Base-by-base conservation (phyloP, 2,888 invertebrate genomes). In the Drosophila antonietae region DNA sequence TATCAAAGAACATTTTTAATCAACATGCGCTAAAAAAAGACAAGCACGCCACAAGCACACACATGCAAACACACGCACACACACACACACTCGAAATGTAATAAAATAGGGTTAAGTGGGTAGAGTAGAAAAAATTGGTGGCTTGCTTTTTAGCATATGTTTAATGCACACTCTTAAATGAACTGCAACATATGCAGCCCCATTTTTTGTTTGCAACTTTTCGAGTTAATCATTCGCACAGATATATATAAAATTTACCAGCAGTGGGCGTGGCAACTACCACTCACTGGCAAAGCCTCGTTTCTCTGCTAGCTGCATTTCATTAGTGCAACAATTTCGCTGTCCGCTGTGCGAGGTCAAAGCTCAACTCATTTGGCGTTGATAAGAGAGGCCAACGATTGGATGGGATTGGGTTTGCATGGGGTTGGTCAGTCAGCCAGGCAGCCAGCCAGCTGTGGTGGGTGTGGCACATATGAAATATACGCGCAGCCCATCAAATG, bases 361-460 rank as follows among this genome's bases (percentile, higher is more conserved):
- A 68, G 69, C 59, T 47, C 81, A 84, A 81, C 85, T 81, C 73
- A 89, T 87, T 82, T 74, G 55, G 44, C 49, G 41, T 15, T 23
- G 49, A 41, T 41, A 41, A 41, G 41, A 41, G 28, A 6, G n/a
- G 41, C 14, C 44, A 20, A 23, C 44, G 44, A 44, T 44, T 44
- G 44, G 23, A 6, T 28, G 28, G 28, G 28, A 28, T 28, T 28
- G 28, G 28, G 28, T 6, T 28, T 28, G 3, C 28, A 28, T 28
- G 28, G n/a, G 28, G 39, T 15, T 28, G 23, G 39, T 31, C 28
- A 28, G 28, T 28, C 3, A 14, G 49, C 18, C 3, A 23, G 23
- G 23, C 28, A 28, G 28, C n/a, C 2, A 8, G 49, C 14, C 3
- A 10, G 35, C 15, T 15, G 39, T 35, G 37, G n/a, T 57, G 65